phyloP scores from a whole-genome alignment of 2,888 invertebrate species.

The Heteropelma amictum region DNA sequence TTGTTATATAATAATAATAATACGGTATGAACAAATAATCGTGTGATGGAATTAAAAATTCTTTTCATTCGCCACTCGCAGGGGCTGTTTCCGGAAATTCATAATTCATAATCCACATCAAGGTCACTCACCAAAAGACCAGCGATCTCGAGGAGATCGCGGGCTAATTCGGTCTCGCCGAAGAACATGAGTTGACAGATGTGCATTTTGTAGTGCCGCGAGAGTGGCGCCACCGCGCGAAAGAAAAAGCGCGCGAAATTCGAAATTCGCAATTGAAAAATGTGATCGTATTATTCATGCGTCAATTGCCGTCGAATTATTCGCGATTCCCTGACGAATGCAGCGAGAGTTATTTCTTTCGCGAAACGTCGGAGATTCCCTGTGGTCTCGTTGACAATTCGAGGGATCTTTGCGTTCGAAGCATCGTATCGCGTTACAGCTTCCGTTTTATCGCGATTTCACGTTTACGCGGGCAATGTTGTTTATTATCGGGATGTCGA shows the following conservation, averaged over 20 bases:
- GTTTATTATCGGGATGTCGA: slow-evolving; percentile 26
- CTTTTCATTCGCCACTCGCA: too few species aligned
- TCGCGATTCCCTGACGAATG: too few species aligned
- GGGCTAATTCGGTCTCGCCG: slow-evolving; percentile 68
- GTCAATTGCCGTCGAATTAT: too few species aligned
- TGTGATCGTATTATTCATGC: slow-evolving; percentile 6
- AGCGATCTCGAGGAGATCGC: slow-evolving; percentile 71
- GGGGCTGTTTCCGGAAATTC: too few species aligned
- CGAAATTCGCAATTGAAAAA: slow-evolving; percentile 2
- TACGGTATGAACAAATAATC: too few species aligned
- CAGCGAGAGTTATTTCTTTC: too few species aligned
- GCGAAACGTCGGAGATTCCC: too few species aligned
- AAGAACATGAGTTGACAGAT: slow-evolving; percentile 69
- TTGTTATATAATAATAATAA: too few species aligned
- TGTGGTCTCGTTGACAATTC: not conserved
- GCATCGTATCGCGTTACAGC: not conserved
- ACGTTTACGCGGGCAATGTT: slow-evolving; percentile 44
- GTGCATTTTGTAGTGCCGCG: slow-evolving; percentile 61
- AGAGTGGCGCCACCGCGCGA: slow-evolving; percentile 19
- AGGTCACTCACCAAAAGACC: slow-evolving; percentile 70
- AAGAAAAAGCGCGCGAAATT: not conserved
- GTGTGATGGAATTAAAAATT: too few species aligned
- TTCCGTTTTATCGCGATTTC: slow-evolving; percentile 23
- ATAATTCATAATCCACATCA: too few species aligned
- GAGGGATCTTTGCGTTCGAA: not conserved